phyloP scores from a whole-genome alignment of 2,888 invertebrate species.

The Drosophila paracracens region DNA sequence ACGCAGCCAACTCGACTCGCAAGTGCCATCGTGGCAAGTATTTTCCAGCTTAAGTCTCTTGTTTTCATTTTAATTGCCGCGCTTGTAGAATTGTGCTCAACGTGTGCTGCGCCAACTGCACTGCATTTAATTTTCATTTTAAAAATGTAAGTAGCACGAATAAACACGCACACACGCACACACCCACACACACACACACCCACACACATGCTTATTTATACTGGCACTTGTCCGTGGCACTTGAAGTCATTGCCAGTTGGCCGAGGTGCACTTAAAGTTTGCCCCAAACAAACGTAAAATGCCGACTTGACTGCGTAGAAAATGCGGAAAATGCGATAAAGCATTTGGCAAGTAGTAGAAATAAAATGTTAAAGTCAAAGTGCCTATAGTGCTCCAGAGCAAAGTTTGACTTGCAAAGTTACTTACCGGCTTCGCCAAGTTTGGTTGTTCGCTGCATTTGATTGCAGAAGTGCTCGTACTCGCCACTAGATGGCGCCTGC shows the following conservation, averaged over 20 bases:
- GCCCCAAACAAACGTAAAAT: constrained; percentile 44
- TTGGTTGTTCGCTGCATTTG: constrained; percentile 84
- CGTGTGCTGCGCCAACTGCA: constrained; percentile 35
- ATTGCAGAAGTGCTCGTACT: constrained; percentile 83
- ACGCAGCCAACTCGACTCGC: neutral
- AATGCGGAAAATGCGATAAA: constrained; percentile 69
- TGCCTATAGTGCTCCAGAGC: constrained; percentile 17
- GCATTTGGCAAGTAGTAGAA: constrained; percentile 43
- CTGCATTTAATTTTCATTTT: constrained; percentile 54
- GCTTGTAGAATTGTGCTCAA: constrained; percentile 32
- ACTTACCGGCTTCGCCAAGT: constrained; percentile 84
- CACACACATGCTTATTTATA: constrained; percentile 24
- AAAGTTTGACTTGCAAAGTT: constrained; percentile 58
- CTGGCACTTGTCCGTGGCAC: constrained; percentile 48
- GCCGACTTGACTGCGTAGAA: constrained; percentile 51
- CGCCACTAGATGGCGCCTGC: constrained; percentile 73
- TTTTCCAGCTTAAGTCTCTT: constrained; percentile 12
- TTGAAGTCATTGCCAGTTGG: constrained; percentile 60
- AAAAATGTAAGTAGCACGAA: constrained; percentile 47
- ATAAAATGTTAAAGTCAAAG: constrained; percentile 22
- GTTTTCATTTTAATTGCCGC: constrained; percentile 54
- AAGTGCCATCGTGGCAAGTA: constrained; percentile 6
- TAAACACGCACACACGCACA: constrained; percentile 5
- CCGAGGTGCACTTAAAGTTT: constrained; percentile 64
- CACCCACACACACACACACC: constrained; percentile 6